Conservation (phyloP, 2,797 vertebrate species). For the Squalus acanthias region DNA sequence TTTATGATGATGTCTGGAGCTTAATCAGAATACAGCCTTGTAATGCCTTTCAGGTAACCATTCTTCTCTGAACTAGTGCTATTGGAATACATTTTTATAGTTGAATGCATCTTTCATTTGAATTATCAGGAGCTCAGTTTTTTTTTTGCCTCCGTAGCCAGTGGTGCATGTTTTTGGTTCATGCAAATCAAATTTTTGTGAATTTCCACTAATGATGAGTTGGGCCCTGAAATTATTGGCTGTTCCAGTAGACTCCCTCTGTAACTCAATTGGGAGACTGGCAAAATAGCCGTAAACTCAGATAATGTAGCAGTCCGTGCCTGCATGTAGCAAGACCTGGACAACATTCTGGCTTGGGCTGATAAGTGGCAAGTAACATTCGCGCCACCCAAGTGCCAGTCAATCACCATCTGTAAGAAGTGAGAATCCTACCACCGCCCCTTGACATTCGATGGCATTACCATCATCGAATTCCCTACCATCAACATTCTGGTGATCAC, state of each 20-base stretch:
- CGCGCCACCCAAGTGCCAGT: no score
- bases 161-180: not conserved
- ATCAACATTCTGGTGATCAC: no score
- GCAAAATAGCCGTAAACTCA: not conserved
- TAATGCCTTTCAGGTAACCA: not conserved
- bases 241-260: not conserved
- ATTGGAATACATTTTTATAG: not conserved
- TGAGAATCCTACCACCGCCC: no score
- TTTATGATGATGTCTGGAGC: not conserved
- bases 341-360: no score
- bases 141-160: not conserved
- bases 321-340: no score
- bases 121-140: not conserved
- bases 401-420: no score
- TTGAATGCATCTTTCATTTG: not conserved
- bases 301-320: no score
- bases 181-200: not conserved
- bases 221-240: not conserved
- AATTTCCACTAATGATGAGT: not conserved
- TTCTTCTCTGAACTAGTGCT: not conserved
- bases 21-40: not conserved
- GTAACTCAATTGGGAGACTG: not conserved
- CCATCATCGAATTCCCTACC: no score
- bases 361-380: no score
- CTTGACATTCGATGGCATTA: no score